Base-by-base conservation (phyloP, 2,888 invertebrate genomes). In the Rotaria sp. region DNA sequence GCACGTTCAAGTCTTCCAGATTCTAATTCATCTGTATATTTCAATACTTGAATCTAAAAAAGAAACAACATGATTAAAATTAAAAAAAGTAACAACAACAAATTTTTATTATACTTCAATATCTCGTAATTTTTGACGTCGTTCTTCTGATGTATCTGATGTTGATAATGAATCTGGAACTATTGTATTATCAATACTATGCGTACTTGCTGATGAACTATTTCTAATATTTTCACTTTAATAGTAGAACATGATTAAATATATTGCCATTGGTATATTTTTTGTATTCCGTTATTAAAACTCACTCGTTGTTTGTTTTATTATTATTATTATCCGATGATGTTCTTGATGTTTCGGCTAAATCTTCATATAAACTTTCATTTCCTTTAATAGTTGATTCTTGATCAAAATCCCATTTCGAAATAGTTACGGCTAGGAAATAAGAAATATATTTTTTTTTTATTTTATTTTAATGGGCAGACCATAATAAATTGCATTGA, bases 351-450 rank as follows among this genome's bases (percentile, higher is more conserved):
- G 45, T 26, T 55, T 85, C 86, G 41, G 75, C 86, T 38, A 86
- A 75, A 80, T 86, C 86, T 57, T 86, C 86, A 59, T 86, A 85
- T 41, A 59, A n/a, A 59, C 41, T 84, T 26, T 84, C 57, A 26
- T 41, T 26, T 26, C 35, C 41, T 35, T 75, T 75, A 50, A n/a
- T 55, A 48, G 80, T 45, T 24, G 85, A 50, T 57, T 74, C 55
- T 85, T 86, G 84, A 67, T 86, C 85, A 85, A 86, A 86, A 38
- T 86, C 86, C 86, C 86, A 86, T 86, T 86, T 86, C 24, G 86
- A 86, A 1, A 75, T 85, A 35, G 85, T 86, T 35, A 85, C 52
- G 3, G 86, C 85, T 85, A 80, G 26, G 0, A 45, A n/a, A 45
- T 21, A 41, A 50, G 45, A 45, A 45, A 45, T 45, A 13, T 45